A percentile compares a stretch with the other conserved stretches of the same genome.
Conservation (phyloP, 2,797 vertebrate species). For the Myotis vivesi region DNA sequence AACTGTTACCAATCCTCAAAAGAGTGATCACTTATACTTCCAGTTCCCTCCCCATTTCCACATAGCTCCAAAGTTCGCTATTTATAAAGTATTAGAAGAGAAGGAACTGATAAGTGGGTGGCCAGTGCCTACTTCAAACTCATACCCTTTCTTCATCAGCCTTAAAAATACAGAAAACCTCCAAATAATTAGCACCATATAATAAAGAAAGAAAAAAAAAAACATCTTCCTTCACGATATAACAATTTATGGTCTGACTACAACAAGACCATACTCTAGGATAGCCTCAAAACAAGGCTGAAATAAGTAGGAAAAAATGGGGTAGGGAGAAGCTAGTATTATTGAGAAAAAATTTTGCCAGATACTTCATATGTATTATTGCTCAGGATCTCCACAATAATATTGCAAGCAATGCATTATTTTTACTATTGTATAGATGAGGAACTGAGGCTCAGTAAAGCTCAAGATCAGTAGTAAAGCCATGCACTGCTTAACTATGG, state of each 20-base stretch:
- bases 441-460: background rate
- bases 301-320: background rate
- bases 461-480: background rate
- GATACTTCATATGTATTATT: background rate
- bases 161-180: background rate
- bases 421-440: background rate
- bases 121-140: background rate
- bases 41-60: background rate
- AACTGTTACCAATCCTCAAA: background rate
- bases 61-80: background rate
- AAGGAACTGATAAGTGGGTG: background rate
- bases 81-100: background rate
- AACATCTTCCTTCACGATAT: background rate
- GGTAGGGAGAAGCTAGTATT: background rate
- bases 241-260: background rate
- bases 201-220: background rate
- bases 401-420: background rate
- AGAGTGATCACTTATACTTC: background rate
- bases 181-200: background rate
- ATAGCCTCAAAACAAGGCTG: background rate
- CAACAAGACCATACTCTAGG: background rate
- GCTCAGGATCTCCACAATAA: background rate
- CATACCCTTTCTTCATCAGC: background rate
- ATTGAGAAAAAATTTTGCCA: background rate
- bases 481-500: background rate